Conservation (phyloP, 1,140 invertebrate genomes). For the Drosophila equinoxialis region DNA sequence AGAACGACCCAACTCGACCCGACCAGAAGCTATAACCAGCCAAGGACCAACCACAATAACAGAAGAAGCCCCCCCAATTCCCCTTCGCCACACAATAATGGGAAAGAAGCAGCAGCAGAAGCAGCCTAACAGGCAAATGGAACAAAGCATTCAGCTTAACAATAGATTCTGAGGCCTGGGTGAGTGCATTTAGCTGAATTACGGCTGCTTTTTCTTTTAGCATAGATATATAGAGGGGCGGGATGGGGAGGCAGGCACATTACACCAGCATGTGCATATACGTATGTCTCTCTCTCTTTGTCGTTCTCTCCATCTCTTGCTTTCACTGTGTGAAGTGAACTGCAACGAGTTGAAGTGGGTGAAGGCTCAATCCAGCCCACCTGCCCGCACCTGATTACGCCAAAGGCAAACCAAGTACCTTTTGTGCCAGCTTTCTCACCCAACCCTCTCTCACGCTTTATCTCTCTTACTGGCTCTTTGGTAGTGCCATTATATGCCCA, state of each 20-base stretch:
- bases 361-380: conserved; percentile 42
- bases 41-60: conserved; percentile 36
- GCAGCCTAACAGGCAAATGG: conserved; percentile 20
- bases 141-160: conserved; percentile 44
- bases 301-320: background rate
- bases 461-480: background rate
- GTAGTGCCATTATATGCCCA: conserved; percentile 49
- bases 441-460: background rate
- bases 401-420: conserved; percentile 65
- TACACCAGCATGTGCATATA: conserved; percentile 50
- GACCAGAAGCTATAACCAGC: conserved; percentile 7
- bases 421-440: conserved; percentile 53
- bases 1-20: conserved; percentile 32
- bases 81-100: too few species aligned
- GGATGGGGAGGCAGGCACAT: background rate
- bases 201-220: conserved; percentile 56
- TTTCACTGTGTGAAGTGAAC: conserved; percentile 32
- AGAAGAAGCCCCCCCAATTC: background rate
- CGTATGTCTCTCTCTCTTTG: background rate
- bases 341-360: conserved; percentile 65
- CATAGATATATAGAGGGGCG: conserved; percentile 34
- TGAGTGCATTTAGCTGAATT: conserved; percentile 80
- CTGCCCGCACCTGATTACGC: conserved; percentile 47
- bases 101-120: conserved; percentile 7
- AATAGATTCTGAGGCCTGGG: conserved; percentile 44